These are phyloP conservation scores for Eupithecia pulchellata DNA, from an alignment of 2,888 invertebrate genomes.

Conservation along the genomic window DNA sequence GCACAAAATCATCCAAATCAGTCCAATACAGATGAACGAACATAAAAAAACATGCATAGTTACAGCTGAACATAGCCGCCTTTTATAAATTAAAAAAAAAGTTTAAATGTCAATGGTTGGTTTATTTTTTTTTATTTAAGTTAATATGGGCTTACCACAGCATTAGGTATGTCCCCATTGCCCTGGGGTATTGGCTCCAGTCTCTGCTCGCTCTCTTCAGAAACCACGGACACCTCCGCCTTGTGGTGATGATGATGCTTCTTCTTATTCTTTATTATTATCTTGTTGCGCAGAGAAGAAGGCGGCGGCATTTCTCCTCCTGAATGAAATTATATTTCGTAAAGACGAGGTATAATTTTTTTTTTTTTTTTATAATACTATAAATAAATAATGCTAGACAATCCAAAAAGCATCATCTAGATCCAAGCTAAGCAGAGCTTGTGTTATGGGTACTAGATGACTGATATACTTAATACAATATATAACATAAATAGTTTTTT, in stretches of 20 bases:
- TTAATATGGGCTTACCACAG: slow-evolving; percentile 63
- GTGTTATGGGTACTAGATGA: no score
- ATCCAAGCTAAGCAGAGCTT: no score
- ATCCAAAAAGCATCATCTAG: no score
- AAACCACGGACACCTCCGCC: slow-evolving; percentile 74
- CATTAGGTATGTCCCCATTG: slow-evolving; percentile 78
- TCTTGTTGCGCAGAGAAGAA: slow-evolving; percentile 92
- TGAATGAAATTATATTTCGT: slow-evolving; percentile 51
- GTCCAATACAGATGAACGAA: no score
- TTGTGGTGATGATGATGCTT: slow-evolving; percentile 94
- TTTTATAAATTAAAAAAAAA: neutral
- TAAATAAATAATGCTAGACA: no score
- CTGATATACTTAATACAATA: no score
- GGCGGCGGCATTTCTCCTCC: slow-evolving; percentile 95
- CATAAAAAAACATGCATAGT: no score
- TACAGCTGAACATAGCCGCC: neutral
- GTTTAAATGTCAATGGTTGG: neutral
- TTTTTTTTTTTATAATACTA: no score
- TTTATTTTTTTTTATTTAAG: no score
- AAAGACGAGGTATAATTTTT: no score
- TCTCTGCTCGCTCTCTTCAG: slow-evolving; percentile 66
- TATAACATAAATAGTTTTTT: no score
- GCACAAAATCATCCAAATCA: no score
- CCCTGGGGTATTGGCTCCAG: slow-evolving; percentile 66
- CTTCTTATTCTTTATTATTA: slow-evolving; percentile 98